These are phyloP conservation scores for Denticeps clupeoides DNA, from an alignment of 2,797 vertebrate species.

Conservation along the genomic window DNA sequence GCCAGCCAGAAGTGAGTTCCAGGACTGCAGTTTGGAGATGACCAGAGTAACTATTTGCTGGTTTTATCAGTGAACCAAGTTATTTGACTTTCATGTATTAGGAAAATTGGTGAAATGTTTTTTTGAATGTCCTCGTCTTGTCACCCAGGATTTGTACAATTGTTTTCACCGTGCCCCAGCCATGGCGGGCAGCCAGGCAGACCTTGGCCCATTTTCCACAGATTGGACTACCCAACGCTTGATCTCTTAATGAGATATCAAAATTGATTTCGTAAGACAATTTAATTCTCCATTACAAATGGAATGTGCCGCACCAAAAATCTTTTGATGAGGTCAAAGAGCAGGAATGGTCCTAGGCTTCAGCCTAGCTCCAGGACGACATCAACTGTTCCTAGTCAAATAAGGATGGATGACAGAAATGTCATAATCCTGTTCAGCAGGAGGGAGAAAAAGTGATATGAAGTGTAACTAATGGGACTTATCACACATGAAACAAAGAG, in stretches of 20 bases:
- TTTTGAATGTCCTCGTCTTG: background rate
- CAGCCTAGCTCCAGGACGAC: background rate
- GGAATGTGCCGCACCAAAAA: background rate
- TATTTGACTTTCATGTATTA: no score
- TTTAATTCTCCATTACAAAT: background rate
- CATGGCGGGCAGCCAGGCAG: conserved; percentile 33
- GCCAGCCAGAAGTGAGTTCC: no score
- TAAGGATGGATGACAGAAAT: conserved; percentile 5
- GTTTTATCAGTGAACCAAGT: no score
- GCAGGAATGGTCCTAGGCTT: background rate
- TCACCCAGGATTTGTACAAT: conserved; percentile 27
- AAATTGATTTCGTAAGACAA: background rate
- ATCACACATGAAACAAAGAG: conserved; percentile 3
- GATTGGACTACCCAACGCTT: conserved; percentile 41
- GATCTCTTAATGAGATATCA: conserved; percentile 1
- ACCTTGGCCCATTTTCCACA: conserved; percentile 27
- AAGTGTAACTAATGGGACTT: conserved; percentile 36
- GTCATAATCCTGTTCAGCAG: conserved; percentile 25
- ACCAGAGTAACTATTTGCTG: no score
- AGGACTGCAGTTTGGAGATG: no score
- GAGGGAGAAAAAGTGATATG: conserved; percentile 19
- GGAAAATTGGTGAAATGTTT: background rate
- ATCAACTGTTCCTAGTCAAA: conserved; percentile 4
- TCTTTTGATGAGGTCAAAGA: background rate
- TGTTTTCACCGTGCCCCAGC: conserved; percentile 42